Base-by-base conservation (phyloP, 2,888 invertebrate genomes). In the Phortica magna region DNA sequence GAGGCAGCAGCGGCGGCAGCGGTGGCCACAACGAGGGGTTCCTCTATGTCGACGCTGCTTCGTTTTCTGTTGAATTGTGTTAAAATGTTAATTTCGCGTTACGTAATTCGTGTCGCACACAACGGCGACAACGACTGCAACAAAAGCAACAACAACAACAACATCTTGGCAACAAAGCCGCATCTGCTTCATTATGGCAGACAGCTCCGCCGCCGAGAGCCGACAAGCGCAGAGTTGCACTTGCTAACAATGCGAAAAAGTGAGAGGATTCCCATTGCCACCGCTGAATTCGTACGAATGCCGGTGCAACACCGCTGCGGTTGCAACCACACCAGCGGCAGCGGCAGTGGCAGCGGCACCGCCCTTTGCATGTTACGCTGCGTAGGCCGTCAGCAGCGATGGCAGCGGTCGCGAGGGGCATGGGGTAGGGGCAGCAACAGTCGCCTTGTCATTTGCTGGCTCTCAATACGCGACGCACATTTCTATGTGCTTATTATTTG, bases 181-280 rank as follows among this genome's bases (percentile, higher is more conserved):
- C 80, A 73, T 61, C 61, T 59, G 75, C 84, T 87, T 83, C 87
- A 84, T 84, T 87, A 87, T 48, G 48, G 48, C 48, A 2, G 48
- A 42, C 64, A 67, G 1, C 61, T 43, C 43, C 61, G 39, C 9
- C 77, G 67, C 57, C 79, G 80, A 68, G 19, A 71, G 70, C 71
- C 74, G 42, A 67, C 53, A 76, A 74, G 42, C 67, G 42, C 84
- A 74, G 42, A 42, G 17, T 82, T 87, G 74, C 61, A 61, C 73
- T 64, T 65, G 64, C 31, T 76, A 41, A 83, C 83, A 83, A 85
- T 84, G 78, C 80, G 76, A 74, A 77, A 90, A 90, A 90, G 90
- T 89, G 90, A 90, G 90, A 90, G 90, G 90, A 90, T 89, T 90
- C 90, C 90, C 90, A 90, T 53, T 71, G 89, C 83, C 84, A 77